Percentiles rank a stretch among this genome's conserved stretches.
Conservation (phyloP, 1,140 invertebrate species). For the Tribolium castaneum region DNA sequence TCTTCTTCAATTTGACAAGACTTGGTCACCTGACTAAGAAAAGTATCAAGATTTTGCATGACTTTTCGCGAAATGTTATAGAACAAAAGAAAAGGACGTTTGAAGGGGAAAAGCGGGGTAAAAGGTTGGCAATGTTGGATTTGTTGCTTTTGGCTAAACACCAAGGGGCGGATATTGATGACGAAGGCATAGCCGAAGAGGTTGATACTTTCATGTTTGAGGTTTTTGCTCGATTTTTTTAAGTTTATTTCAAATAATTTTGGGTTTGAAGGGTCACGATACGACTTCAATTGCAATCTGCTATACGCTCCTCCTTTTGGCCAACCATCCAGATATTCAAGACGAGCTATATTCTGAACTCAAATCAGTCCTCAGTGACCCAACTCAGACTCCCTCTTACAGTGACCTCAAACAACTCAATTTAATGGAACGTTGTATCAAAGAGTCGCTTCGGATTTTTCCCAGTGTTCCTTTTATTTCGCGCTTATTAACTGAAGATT, state of each 20-base stretch:
- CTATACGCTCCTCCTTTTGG: constrained; percentile 61
- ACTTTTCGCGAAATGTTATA: constrained; percentile 69
- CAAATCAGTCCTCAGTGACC: constrained; percentile 69
- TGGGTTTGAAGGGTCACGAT: constrained; percentile 60
- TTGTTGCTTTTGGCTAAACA: constrained; percentile 74
- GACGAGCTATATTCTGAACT: constrained; percentile 71
- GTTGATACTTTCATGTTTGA: constrained; percentile 87
- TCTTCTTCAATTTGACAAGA: constrained; percentile 67
- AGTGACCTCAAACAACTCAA: constrained; percentile 73
- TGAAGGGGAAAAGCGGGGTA: constrained; percentile 58
- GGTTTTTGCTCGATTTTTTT: constrained; percentile 47
- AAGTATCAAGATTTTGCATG: constrained; percentile 70
- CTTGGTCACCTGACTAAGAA: constrained; percentile 64
- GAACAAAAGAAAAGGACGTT: constrained; percentile 38
- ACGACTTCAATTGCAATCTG: constrained; percentile 62
- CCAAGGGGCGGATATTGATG: constrained; percentile 65
- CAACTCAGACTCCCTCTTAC: constrained; percentile 64
- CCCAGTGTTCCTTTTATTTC: constrained; percentile 77
- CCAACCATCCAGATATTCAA: constrained; percentile 58
- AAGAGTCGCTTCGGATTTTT: constrained; percentile 71
- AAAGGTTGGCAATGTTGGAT: constrained; percentile 82
- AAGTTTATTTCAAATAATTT: not conserved
- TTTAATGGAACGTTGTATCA: constrained; percentile 74
- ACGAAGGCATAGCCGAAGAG: constrained; percentile 81
- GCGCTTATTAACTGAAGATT: constrained; percentile 67